phyloP scores from a whole-genome alignment of 2,888 invertebrate genomes.

The Blera fallax region DNA sequence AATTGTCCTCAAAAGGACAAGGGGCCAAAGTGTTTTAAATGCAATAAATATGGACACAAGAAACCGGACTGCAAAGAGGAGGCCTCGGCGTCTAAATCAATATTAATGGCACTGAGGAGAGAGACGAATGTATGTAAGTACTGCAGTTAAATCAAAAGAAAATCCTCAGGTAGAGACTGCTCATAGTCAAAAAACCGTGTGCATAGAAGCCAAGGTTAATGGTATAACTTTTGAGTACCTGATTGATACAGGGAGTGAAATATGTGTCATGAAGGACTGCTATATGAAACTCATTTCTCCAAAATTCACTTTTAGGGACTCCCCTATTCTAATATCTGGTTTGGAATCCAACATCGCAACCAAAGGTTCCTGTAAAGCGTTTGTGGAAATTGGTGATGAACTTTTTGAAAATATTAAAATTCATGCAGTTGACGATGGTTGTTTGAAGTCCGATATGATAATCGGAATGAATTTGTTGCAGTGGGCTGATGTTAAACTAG shows the following conservation, averaged over 20 bases:
- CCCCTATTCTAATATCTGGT: not conserved
- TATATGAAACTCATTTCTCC: not conserved
- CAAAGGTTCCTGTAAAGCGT: not conserved
- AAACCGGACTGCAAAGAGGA: slow-evolving; percentile 13
- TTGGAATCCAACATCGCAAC: not conserved
- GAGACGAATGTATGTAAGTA: slow-evolving; percentile 27
- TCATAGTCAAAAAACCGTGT: not conserved
- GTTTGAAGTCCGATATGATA: not conserved
- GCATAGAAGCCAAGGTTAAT: not conserved
- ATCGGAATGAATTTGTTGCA: not conserved
- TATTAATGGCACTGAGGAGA: not conserved
- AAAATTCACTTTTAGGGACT: not conserved
- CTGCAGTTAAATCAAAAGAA: slow-evolving; percentile 4
- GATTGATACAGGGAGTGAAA: not conserved
- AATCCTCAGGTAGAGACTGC: not conserved
- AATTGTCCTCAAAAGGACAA: not conserved
- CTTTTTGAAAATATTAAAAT: not conserved
- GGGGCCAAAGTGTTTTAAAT: not conserved
- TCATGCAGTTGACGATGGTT: not conserved
- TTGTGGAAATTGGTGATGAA: not conserved
- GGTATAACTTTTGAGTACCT: not conserved
- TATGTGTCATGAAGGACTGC: not conserved
- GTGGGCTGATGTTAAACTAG: not conserved
- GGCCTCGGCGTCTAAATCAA: not conserved
- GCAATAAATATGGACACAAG: slow-evolving; percentile 74